Evolutionary conservation across 2,113 vertebrate genomes (phyloP), one percentile per base, ranked within the genome.

Genomic region (Marmota flaviventris): DNA sequence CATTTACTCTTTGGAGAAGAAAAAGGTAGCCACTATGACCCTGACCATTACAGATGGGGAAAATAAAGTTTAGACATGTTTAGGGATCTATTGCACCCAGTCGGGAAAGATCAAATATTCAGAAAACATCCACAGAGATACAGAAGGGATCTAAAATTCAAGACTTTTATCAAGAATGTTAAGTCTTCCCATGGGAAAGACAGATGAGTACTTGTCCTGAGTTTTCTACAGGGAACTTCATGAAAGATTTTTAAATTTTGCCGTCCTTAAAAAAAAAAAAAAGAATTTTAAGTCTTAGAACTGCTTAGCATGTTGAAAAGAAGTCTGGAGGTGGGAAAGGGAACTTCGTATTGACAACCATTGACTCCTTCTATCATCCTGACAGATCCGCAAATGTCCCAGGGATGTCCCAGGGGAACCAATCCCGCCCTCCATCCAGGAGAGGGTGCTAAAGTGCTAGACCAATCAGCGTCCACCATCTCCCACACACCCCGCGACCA

Each of bases 41-140:
- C 32, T 86, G 58, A 84, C 61, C 18, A 32, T 67, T 78, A 79
- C 9, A 85, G 32, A 42, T 22, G 67, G 22, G 29, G 34, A 78
- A 85, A 78, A 4, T 65, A 51, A 85, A 56, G 34, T 12, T 92
- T 51, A 45, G 18, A 61, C 5, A 72, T 13, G 8, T 56, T 63
- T 67, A 48, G 24, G 67, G 63, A 32, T 75, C 69, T 75, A n/a
- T 45, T 39, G n/a, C 67, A 13, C 24, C 53, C 45, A 45, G 3
- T 27, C 77, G 63, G 58, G 58, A 87, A 53, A 91, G 65, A 86
- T 20, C n/a, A 25, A 79, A 81, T n/a, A 94, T 29, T 89, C 75
- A 85, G 51, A 76, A 69, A 69, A 83, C 9, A 73, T 53, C 79
- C 51, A 61, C 32, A 85, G 77, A 69, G 18, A 53, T 69, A 88